Evolutionary conservation across 1,140 invertebrate species (phyloP).

Genomic region (Aporrectodea caliginosa): DNA sequence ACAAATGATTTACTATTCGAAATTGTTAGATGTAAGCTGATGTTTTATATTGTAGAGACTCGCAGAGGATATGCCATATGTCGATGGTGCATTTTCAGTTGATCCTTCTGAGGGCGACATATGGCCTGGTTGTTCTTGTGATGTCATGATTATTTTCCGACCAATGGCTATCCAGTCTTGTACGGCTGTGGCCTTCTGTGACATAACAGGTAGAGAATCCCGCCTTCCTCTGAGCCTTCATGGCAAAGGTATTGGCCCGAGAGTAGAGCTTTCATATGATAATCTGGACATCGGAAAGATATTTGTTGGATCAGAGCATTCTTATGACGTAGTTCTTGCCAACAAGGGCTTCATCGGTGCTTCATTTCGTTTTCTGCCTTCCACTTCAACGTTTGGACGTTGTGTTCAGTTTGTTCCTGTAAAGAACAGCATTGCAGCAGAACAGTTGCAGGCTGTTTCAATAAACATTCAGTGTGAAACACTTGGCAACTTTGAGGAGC

Average conservation of each 20-base stretch:
- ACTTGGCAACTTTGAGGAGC: constrained; percentile 53
- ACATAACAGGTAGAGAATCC: constrained; percentile 53
- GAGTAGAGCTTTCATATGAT: constrained; percentile 51
- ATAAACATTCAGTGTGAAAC: constrained; percentile 46
- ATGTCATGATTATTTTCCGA: constrained; percentile 53
- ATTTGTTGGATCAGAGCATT: constrained; percentile 53
- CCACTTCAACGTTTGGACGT: constrained; percentile 45
- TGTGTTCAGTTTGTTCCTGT: constrained; percentile 54
- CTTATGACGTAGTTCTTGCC: constrained; percentile 54
- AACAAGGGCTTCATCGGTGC: constrained; percentile 57
- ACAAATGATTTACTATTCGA: too few species aligned
- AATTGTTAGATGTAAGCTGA: too few species aligned
- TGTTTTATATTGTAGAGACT: too few species aligned
- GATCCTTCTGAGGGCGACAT: constrained; percentile 56
- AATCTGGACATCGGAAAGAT: constrained; percentile 54
- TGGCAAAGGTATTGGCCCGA: constrained; percentile 53
- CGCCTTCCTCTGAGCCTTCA: constrained; percentile 51
- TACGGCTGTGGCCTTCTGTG: constrained; percentile 51
- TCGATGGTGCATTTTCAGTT: constrained; percentile 52
- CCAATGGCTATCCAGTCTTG: constrained; percentile 52
- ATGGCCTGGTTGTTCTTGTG: constrained; percentile 52
- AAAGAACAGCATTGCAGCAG: constrained; percentile 54
- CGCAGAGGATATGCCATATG: constrained; percentile 41
- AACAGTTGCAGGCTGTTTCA: constrained; percentile 52
- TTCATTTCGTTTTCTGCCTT: constrained; percentile 48